These are phyloP conservation scores for Drosophila fulvimacula DNA, from an alignment of 2,888 invertebrate species.

Conservation along the genomic window DNA sequence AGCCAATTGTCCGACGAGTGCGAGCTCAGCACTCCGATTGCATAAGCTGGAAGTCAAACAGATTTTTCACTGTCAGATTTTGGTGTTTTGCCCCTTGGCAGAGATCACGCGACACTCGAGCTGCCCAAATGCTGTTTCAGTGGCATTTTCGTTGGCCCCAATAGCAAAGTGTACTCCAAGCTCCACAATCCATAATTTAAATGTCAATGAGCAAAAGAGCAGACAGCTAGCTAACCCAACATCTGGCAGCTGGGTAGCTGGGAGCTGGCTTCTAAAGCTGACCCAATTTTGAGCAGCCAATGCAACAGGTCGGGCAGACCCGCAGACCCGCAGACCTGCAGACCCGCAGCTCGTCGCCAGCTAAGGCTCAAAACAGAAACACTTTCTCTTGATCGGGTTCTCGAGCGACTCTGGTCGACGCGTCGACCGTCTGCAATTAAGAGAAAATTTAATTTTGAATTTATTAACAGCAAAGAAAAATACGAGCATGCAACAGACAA, in stretches of 20 bases:
- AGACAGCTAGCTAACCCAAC: conserved; percentile 33
- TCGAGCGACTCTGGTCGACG: conserved; percentile 30
- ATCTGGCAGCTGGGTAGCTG: conserved; percentile 32
- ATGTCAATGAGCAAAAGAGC: conserved; percentile 68
- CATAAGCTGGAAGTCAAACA: conserved; percentile 58
- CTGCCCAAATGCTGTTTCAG: conserved; percentile 54
- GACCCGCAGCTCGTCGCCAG: conserved; percentile 37
- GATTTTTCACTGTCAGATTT: conserved; percentile 74
- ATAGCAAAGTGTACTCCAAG: conserved; percentile 45
- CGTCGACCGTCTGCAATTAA: conserved; percentile 69
- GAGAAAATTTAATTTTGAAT: conserved; percentile 80
- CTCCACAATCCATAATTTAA: conserved; percentile 64
- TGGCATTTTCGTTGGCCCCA: conserved; percentile 67
- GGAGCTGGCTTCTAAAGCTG: conserved; percentile 31
- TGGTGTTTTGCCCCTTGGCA: conserved; percentile 54
- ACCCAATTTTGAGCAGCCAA: conserved; percentile 57
- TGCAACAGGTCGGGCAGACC: conserved; percentile 39
- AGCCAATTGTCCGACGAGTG: conserved; percentile 66
- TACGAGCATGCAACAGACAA: conserved; percentile 13
- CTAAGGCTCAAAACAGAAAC: conserved; percentile 57
- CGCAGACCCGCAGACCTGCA: conserved; percentile 19
- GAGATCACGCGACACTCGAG: conserved; percentile 68
- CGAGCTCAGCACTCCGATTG: conserved; percentile 48
- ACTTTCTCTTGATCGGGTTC: conserved; percentile 75
- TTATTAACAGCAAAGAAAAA: conserved; percentile 65